A percentile compares a stretch with the other conserved stretches of the same genome.
phyloP scores from a whole-genome alignment of 2,888 invertebrate species.

The Encarsia formosa region DNA sequence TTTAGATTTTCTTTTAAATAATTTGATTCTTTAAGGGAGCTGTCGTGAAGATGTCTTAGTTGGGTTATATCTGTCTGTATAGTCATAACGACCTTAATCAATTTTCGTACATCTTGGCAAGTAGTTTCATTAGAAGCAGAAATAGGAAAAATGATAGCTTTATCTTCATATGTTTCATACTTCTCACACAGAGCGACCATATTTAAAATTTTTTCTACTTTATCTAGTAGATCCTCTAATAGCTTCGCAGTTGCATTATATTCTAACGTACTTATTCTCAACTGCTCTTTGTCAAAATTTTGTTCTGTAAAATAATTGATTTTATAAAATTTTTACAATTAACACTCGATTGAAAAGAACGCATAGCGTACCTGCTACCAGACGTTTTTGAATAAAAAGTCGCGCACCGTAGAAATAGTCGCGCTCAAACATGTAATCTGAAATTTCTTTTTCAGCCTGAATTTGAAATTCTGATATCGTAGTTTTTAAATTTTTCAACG shows the following conservation, averaged over 20 bases:
- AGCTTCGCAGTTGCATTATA: conserved; percentile 31
- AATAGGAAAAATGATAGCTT: conserved; percentile 4
- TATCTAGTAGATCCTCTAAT: conserved; percentile 30
- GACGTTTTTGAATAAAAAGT: conserved; percentile 30
- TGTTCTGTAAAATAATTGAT: conserved; percentile 31
- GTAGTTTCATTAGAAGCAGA: too few species aligned
- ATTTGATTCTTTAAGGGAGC: conserved; percentile 7
- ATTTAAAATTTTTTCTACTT: conserved; percentile 34
- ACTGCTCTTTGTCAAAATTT: conserved; percentile 31
- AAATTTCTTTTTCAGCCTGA: conserved; percentile 21
- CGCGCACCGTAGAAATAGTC: conserved; percentile 34
- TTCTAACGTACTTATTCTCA: conserved; percentile 31
- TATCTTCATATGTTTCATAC: conserved; percentile 39
- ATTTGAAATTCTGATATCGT: conserved; percentile 24
- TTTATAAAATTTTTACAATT: neutral
- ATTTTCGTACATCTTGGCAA: too few species aligned
- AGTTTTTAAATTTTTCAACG: conserved; percentile 32
- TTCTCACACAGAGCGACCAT: conserved; percentile 38
- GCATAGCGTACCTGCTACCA: conserved; percentile 32
- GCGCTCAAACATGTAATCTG: conserved; percentile 31
- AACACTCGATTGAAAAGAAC: neutral
- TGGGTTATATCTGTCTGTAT: too few species aligned
- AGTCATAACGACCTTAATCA: too few species aligned
- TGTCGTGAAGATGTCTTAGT: too few species aligned
- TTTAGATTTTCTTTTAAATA: conserved; percentile 7